Evolutionary conservation across 92 coral and sea anemone species (phyloP).

Genomic region (Paramuricea clavata): DNA sequence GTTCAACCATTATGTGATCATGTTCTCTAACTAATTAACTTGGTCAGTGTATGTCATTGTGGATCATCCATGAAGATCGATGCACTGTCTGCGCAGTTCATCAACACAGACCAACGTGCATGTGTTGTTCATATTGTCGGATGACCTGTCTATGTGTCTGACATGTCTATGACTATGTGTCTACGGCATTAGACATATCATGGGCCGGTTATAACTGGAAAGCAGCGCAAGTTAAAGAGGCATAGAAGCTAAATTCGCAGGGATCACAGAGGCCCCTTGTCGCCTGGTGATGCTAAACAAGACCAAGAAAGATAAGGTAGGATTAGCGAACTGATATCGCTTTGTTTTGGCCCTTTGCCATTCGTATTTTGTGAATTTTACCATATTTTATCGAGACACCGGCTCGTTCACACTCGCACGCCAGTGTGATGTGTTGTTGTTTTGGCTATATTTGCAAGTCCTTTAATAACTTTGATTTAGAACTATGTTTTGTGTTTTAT

Average conservation of each 20-base stretch:
- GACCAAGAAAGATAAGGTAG: slow-evolving; percentile 95
- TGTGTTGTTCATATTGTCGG: too few relatives aligned
- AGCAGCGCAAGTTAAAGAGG: too few relatives aligned
- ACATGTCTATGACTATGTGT: too few relatives aligned
- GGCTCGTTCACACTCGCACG: slow-evolving; percentile 29
- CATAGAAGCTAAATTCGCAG: slow-evolving; percentile 7
- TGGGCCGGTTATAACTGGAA: too few relatives aligned
- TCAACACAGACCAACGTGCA: too few relatives aligned
- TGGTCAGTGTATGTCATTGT: too few relatives aligned
- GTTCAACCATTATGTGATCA: too few relatives aligned
- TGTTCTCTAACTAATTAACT: too few relatives aligned
- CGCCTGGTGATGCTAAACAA: slow-evolving; percentile 85
- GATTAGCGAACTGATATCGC: neutral
- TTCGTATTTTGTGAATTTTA: neutral
- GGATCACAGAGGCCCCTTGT: slow-evolving; percentile 16
- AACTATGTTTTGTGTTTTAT: neutral
- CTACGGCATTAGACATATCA: too few relatives aligned
- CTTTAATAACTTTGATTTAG: slow-evolving; percentile 30
- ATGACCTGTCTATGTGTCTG: too few relatives aligned
- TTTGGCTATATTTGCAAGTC: slow-evolving; percentile 14
- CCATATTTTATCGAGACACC: neutral
- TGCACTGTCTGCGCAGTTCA: too few relatives aligned
- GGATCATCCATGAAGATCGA: too few relatives aligned
- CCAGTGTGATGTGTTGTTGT: neutral
- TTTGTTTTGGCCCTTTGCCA: neutral